Evolutionary conservation across 2,113 vertebrate genomes (phyloP).

Genomic region (Notiomystis cincta): DNA sequence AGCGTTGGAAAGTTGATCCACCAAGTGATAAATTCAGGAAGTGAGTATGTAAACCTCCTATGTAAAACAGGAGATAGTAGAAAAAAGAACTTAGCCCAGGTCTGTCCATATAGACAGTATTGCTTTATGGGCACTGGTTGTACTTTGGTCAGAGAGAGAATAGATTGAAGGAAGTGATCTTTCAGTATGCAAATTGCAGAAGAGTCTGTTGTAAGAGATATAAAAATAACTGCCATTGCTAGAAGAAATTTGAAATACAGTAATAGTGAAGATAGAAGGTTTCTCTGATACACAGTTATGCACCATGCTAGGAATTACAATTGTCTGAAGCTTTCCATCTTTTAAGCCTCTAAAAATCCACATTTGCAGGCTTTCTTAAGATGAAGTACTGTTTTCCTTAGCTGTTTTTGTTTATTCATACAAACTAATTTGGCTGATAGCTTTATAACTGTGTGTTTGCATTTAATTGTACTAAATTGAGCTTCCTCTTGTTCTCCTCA

Average conservation of each 20-base stretch:
- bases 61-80: not conserved
- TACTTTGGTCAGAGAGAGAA: not conserved
- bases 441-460: not conserved
- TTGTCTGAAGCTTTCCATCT: not conserved
- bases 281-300: not conserved
- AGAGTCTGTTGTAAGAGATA: accelerated
- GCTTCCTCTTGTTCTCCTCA: not conserved
- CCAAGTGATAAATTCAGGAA: not conserved
- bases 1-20: not conserved
- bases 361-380: not conserved
- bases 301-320: not conserved
- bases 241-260: not conserved
- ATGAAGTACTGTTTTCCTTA: not conserved
- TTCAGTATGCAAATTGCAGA: not conserved
- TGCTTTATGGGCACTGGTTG: not conserved
- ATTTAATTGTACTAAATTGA: not conserved
- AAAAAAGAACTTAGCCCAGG: not conserved
- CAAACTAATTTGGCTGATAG: not conserved
- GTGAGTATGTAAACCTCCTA: not conserved
- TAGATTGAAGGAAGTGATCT: not conserved
- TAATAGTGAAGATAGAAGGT: not conserved
- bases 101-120: not conserved
- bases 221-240: not conserved
- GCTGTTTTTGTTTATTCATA: not conserved
- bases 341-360: not conserved